Conservation (phyloP, 2,888 invertebrate species). For the Conistra vaccinii region DNA sequence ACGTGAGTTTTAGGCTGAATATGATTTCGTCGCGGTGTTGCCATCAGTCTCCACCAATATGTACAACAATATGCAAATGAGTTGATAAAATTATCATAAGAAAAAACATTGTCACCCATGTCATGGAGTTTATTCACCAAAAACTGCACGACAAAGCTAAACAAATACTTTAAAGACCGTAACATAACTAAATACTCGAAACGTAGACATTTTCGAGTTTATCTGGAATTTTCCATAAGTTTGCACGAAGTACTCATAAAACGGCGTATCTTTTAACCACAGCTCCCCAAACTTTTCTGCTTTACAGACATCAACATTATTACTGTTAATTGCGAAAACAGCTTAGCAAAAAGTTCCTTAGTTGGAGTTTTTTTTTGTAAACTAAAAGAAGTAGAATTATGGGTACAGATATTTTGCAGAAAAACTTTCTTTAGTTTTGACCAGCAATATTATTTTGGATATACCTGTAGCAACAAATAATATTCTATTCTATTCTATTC, state of each 20-base stretch:
- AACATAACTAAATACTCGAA: conserved; percentile 24
- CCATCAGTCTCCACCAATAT: not conserved
- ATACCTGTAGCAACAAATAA: not conserved
- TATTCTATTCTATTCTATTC: not conserved
- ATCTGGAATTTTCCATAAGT: conserved; percentile 33
- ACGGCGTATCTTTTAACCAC: conserved; percentile 49
- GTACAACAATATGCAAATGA: not conserved
- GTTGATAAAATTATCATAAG: not conserved
- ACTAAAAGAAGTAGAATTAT: not conserved
- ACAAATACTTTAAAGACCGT: not conserved
- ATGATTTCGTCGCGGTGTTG: not conserved
- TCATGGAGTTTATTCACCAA: not conserved
- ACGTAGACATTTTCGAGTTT: conserved; percentile 32
- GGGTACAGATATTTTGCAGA: not conserved
- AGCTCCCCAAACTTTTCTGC: conserved; percentile 43
- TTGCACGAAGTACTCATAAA: conserved; percentile 42
- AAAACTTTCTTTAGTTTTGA: not conserved
- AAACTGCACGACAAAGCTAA: conserved; percentile 1
- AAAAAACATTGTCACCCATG: not conserved
- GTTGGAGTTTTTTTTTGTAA: not conserved
- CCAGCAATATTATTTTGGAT: too few relatives aligned
- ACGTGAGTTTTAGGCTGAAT: not conserved
- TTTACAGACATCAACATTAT: conserved; percentile 49
- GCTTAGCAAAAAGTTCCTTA: conserved; percentile 24
- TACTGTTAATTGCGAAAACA: conserved; percentile 35